phyloP scores from a whole-genome alignment of 2,797 vertebrate genomes.

The Callimico goeldii region DNA sequence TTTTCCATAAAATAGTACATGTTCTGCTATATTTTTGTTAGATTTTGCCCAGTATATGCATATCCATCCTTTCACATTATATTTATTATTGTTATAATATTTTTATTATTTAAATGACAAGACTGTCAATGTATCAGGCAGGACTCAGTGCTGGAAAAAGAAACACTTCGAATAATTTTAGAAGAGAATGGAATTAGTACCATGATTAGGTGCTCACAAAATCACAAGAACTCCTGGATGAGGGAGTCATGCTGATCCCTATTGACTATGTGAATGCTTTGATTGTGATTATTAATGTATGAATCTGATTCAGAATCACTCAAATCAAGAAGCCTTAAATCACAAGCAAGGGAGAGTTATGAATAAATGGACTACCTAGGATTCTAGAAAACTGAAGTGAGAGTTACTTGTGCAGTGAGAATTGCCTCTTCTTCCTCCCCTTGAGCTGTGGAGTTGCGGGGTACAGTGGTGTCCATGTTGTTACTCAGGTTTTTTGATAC shows the following conservation, averaged over 20 bases:
- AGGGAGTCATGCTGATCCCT: not conserved
- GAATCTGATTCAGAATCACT: not conserved
- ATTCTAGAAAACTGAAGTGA: not conserved
- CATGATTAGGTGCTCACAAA: not conserved
- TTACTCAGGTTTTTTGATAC: not conserved
- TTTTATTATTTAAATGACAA: not conserved
- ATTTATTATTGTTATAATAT: not conserved
- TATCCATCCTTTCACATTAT: not conserved
- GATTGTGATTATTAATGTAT: not conserved
- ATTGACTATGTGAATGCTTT: not conserved
- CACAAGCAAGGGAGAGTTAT: not conserved
- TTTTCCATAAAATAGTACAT: not conserved
- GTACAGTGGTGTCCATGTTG: too few species aligned
- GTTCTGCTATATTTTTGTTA: not conserved
- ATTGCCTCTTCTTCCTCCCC: not conserved
- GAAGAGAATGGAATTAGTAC: not conserved
- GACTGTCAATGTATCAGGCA: not conserved
- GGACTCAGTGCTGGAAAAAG: not conserved
- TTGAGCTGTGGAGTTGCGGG: accelerated
- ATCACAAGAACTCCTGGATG: not conserved
- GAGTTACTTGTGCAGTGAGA: not conserved
- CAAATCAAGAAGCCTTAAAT: not conserved
- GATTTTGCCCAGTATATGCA: not conserved
- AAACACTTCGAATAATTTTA: not conserved
- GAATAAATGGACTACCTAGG: not conserved